phyloP scores from a whole-genome alignment of 2,113 vertebrate species.

The Hypanus sabinus region DNA sequence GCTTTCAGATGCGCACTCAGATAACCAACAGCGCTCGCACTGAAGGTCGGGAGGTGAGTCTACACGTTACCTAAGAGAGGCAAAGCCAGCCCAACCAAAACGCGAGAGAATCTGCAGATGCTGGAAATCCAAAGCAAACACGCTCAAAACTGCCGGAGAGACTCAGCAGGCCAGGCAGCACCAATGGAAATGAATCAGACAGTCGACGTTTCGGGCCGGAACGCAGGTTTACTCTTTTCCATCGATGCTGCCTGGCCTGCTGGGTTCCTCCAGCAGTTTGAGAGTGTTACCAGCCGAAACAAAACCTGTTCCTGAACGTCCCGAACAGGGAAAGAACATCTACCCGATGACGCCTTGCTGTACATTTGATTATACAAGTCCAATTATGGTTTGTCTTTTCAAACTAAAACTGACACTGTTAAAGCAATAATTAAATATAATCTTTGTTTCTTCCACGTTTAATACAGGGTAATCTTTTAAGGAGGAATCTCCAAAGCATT shows the following conservation, averaged over 20 bases:
- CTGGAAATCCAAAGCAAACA: no score
- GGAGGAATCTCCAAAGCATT: background rate
- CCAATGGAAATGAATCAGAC: no score
- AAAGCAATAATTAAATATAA: background rate
- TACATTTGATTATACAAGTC: background rate
- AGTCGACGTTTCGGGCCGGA: no score
- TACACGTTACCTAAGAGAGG: no score
- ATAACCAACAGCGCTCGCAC: background rate
- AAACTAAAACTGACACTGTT: background rate
- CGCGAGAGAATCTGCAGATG: no score
- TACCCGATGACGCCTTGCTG: background rate
- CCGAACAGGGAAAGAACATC: background rate
- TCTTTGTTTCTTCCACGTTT: background rate
- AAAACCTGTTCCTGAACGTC: background rate
- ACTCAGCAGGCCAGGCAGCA: no score
- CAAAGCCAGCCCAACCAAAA: background rate
- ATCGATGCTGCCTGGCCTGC: no score
- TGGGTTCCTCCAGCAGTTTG: no score
- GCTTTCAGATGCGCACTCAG: background rate
- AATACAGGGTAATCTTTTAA: background rate
- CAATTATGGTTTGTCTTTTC: background rate
- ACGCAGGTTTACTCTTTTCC: no score
- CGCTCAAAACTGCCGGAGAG: no score
- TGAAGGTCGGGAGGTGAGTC: background rate
- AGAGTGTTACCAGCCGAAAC: background rate